Conservation (phyloP, 2,797 vertebrate species). For the Myotis findleyi region DNA sequence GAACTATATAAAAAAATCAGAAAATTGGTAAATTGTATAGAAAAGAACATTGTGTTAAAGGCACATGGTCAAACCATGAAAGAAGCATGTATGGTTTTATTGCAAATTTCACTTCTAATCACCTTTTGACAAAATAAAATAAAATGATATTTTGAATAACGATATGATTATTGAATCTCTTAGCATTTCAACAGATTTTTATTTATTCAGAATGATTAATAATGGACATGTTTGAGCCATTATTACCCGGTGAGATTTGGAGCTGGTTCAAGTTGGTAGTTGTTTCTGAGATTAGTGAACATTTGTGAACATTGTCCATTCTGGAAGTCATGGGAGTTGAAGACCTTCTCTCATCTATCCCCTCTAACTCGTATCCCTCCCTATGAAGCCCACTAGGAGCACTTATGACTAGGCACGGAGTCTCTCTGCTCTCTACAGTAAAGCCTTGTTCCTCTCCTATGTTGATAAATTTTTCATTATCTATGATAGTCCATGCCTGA, state of each 20-base stretch:
- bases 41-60: not conserved
- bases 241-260: not conserved
- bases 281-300: not conserved
- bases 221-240: not conserved
- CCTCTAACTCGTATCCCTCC: not conserved
- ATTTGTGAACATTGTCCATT: not conserved
- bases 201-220: not conserved
- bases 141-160: not conserved
- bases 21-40: not conserved
- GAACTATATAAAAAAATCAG: not conserved
- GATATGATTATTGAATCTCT: not conserved
- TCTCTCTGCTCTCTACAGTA: not conserved
- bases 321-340: not conserved
- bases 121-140: conserved; percentile 25
- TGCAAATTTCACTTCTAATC: conserved; percentile 23
- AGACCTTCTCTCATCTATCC: fast-evolving
- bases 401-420: fast-evolving
- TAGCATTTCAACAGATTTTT: not conserved
- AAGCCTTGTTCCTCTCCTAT: not conserved
- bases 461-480: not conserved
- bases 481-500: not conserved
- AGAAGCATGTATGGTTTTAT: not conserved
- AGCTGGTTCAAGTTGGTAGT: not conserved
- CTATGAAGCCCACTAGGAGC: not conserved
- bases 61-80: not conserved